Percentiles rank a stretch among this genome's conserved stretches.
Conservation (phyloP, 2,888 invertebrate species). For the Phymatocera aterrima region DNA sequence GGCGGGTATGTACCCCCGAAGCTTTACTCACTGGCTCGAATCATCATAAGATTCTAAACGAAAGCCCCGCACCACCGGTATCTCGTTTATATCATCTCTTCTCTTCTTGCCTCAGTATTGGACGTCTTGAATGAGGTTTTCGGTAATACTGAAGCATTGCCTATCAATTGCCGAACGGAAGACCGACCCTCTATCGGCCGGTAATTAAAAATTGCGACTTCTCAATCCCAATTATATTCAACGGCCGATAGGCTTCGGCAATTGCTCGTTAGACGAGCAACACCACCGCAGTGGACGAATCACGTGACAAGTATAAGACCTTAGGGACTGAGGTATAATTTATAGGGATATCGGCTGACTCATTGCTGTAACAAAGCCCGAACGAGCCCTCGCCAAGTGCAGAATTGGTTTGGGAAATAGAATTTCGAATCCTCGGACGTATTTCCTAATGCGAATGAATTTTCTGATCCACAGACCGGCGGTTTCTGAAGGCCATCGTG, state of each 20-base stretch:
- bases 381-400: not conserved
- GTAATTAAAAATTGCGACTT: too few species aligned
- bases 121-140: too few species aligned
- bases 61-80: not conserved
- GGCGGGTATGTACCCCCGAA: not conserved
- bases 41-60: constrained; percentile 27
- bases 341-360: constrained; percentile 2
- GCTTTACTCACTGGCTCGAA: constrained; percentile 6
- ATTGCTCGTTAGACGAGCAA: not conserved
- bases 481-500: constrained; percentile 39
- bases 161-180: too few species aligned
- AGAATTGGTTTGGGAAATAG: not conserved
- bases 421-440: not conserved
- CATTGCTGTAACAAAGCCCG: not conserved
- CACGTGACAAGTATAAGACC: not conserved
- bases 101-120: too few species aligned
- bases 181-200: too few species aligned
- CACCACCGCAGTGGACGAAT: not conserved
- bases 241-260: not conserved
- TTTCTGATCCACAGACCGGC: constrained; percentile 34
- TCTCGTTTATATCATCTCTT: too few species aligned
- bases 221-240: too few species aligned
- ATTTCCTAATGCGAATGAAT: not conserved
- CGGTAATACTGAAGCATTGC: too few species aligned
- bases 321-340: not conserved